Base-by-base conservation (phyloP, 2,797 vertebrate species). In the Miichthys miiuy region DNA sequence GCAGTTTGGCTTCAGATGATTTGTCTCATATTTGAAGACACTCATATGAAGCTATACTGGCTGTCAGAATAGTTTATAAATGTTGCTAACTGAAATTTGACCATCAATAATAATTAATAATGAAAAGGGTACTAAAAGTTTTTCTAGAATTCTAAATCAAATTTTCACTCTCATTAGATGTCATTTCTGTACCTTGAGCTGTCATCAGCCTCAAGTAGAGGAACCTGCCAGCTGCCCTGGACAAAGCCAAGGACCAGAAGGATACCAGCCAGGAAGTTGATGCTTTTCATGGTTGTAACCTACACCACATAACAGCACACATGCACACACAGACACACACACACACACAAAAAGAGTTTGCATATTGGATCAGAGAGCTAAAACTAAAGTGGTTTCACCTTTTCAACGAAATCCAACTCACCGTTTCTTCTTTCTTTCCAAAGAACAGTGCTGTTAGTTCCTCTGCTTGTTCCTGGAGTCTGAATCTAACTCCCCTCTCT, bases 211-310 rank as follows among this genome's bases (percentile, higher is more conserved):
- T 97, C 95, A 34, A 95, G 95, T 87, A 98, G 92, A 71, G 97
- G 94, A 84, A 93, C 93, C 92, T 98, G 96, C 95, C 96, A 97
- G 94, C 96, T 98, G 87, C 94, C 93, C 85, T 96, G 97, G 79
- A 96, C 80, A 52, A 97, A 91, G 93, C 97, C 91, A 64, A 98
- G 89, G 84, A 98, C 88, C 80, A 98, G 91, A 63, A 99, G 90
- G 78, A 95, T 58, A 68, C 94, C 96, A 82, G 96, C 95, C 89
- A 97, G 86, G 77, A 94, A 96, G 72, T 94, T 95, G 90, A 96
- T 72, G 85, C 88, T 96, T 93, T 93, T 97, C 97, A 98, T 98
- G 89, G 82, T 94, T 69, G 47, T 17, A 25, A 84, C 87, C 90
- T 93, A 25, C 14, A 0, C 52, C 74, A 23, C 42, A 76, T 47